Conservation (phyloP, 2,888 invertebrate genomes). For the Parnassius orleans region DNA sequence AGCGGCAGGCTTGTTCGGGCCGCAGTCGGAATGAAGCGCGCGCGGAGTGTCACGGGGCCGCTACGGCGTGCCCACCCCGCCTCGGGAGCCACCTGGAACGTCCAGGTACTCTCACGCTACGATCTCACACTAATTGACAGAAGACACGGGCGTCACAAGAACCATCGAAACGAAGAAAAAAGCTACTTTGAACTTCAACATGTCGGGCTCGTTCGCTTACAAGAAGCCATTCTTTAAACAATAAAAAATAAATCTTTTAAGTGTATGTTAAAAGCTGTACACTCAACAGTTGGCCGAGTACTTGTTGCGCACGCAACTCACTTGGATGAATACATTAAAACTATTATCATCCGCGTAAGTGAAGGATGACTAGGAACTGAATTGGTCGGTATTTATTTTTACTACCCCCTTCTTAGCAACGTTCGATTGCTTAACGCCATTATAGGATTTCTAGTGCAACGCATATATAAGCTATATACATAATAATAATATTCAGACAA, state of each 20-base stretch:
- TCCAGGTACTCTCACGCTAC: conserved; percentile 77
- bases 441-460: background rate
- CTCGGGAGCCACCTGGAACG: conserved; percentile 92
- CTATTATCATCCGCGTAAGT: conserved; percentile 40
- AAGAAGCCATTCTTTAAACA: conserved; percentile 18
- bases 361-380: conserved; percentile 34
- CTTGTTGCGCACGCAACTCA: conserved; percentile 71
- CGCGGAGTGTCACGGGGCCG: conserved; percentile 80
- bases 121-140: background rate
- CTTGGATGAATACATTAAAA: conserved; percentile 58
- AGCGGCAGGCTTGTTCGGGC: conserved; percentile 43
- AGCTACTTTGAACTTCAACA: background rate
- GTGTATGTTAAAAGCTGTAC: conserved; percentile 40
- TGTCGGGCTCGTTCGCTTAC: background rate
- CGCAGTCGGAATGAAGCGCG: conserved; percentile 75
- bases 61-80: conserved; percentile 87
- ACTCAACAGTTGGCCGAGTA: conserved; percentile 73
- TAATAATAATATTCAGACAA: too few species aligned
- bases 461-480: too few species aligned
- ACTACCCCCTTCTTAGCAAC: conserved; percentile 16
- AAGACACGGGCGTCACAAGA: background rate
- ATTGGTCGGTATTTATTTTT: conserved; percentile 29
- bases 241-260: conserved; percentile 33
- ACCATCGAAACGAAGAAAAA: background rate
- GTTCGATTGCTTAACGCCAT: conserved; percentile 8